These are phyloP conservation scores for Chloroclystis v-ata DNA, from an alignment of 2,888 invertebrate species.

Conservation along the genomic window DNA sequence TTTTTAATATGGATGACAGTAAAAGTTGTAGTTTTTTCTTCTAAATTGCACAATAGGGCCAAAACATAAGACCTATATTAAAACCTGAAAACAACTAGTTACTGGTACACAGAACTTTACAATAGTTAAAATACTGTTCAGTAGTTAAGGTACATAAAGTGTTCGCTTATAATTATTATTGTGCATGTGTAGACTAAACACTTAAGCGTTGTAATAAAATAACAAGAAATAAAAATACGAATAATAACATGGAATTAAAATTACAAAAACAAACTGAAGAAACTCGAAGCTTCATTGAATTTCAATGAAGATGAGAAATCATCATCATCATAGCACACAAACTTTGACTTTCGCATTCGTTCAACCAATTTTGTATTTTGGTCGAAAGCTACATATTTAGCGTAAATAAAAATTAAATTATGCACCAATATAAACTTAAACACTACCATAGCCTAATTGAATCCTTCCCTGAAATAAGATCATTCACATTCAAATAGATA, in stretches of 20 bases:
- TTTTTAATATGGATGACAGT: no score
- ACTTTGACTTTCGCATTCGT: no score
- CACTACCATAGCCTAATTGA: conserved; percentile 64
- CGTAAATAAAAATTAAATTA: conserved; percentile 43
- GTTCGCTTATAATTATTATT: conserved; percentile 3
- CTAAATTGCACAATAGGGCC: no score
- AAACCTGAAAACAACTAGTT: no score
- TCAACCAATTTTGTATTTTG: no score
- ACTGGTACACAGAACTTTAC: no score
- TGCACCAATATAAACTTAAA: conserved; percentile 53
- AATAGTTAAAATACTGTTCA: no score
- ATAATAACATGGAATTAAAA: conserved; percentile 47
- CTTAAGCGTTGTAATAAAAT: conserved; percentile 28
- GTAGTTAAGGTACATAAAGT: no score
- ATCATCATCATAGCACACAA: not conserved
- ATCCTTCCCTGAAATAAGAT: conserved; percentile 24
- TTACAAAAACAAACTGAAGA: conserved; percentile 32
- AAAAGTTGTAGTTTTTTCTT: no score
- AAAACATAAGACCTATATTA: no score
- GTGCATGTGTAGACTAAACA: conserved; percentile 20
- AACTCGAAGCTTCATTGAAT: not conserved
- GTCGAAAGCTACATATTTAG: not conserved
- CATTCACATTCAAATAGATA: no score
- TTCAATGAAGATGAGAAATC: not conserved
- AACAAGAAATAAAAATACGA: conserved; percentile 36